Percentiles rank a stretch among this genome's conserved stretches.
Evolutionary conservation across 2,113 vertebrate species (phyloP).

Genomic region (Tachuris rubrigastra): DNA sequence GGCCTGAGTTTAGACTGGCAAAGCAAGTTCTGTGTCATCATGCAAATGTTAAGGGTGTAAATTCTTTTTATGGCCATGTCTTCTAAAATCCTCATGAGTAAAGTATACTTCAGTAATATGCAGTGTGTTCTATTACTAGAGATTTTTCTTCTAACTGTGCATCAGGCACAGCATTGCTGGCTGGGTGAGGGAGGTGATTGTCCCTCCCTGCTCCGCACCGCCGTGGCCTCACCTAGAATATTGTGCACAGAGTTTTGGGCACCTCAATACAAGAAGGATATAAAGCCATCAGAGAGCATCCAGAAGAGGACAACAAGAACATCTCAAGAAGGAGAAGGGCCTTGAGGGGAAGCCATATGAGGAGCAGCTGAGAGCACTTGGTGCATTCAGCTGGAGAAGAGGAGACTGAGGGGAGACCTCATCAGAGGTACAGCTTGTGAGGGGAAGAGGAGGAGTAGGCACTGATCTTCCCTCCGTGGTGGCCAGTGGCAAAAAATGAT

Average conservation of each 20-base stretch:
- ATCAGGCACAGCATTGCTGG: neutral
- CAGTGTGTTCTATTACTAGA: neutral
- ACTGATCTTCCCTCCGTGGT: neutral
- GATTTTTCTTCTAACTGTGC: neutral
- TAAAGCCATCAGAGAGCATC: neutral
- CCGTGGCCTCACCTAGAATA: accelerated
- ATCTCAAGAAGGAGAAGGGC: neutral
- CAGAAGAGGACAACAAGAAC: neutral
- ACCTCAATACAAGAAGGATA: neutral
- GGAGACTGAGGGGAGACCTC: neutral
- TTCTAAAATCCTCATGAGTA: neutral
- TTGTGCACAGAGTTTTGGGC: neutral
- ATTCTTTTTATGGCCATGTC: neutral
- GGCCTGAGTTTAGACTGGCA: neutral
- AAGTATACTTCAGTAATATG: neutral
- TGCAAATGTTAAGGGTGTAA: neutral
- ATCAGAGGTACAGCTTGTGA: accelerated
- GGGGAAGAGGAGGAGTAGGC: neutral
- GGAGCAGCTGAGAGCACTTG: accelerated
- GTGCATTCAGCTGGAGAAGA: neutral
- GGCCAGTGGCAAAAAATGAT: neutral
- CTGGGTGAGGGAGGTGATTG: neutral
- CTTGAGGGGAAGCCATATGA: accelerated
- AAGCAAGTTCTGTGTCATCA: neutral
- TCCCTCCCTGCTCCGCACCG: neutral